Percentiles rank a stretch among this genome's conserved stretches.
Conservation (phyloP, 2,888 invertebrate species). For the Sphaeridia pumilis region DNA sequence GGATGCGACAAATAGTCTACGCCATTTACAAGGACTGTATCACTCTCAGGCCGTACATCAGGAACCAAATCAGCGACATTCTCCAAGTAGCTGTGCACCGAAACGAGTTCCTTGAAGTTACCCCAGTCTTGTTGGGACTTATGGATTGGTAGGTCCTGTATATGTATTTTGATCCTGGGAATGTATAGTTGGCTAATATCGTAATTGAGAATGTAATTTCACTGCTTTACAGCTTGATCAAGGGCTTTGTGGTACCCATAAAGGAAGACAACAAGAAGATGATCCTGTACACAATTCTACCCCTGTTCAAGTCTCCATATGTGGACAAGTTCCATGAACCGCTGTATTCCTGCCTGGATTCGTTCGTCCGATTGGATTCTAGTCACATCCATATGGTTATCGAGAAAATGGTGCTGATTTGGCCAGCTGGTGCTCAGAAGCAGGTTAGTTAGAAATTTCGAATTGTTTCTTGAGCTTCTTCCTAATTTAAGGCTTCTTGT, state of each 20-base stretch:
- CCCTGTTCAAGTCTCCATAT: not conserved
- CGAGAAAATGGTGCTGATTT: not conserved
- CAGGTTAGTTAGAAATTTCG: too few species aligned
- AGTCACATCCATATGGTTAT: not conserved
- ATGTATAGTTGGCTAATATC: too few species aligned
- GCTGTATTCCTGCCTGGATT: not conserved
- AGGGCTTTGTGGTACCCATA: not conserved
- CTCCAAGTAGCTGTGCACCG: not conserved
- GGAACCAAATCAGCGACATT: not conserved
- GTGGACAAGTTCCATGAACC: not conserved
- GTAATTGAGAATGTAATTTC: too few species aligned
- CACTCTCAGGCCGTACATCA: not conserved
- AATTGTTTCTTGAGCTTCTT: too few species aligned
- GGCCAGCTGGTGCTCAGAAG: not conserved
- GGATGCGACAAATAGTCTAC: too few species aligned
- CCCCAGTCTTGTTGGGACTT: not conserved
- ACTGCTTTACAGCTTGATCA: not conserved
- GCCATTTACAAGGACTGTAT: not conserved
- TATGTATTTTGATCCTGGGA: too few species aligned
- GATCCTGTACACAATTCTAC: not conserved
- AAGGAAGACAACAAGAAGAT: not conserved
- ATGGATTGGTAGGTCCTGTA: not conserved
- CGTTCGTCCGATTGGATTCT: not conserved
- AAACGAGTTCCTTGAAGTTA: not conserved
- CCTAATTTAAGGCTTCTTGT: too few species aligned